phyloP scores from a whole-genome alignment of 2,888 invertebrate genomes.

The Lithophane semibrunnea region DNA sequence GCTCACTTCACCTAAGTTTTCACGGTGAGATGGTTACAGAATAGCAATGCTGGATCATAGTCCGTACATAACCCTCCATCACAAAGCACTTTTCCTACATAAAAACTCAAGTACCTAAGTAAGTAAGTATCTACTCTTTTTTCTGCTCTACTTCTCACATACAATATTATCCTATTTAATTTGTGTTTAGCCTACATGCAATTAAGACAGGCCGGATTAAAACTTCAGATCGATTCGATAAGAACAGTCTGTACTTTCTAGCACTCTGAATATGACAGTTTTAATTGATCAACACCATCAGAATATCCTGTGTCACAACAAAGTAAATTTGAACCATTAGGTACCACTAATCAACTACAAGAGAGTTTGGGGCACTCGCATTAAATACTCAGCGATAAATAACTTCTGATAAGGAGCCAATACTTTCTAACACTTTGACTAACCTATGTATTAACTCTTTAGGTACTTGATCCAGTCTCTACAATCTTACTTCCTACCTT shows the following conservation, averaged over 20 bases:
- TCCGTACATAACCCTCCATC: not conserved
- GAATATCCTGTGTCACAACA: not conserved
- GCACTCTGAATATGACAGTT: constrained; percentile 12
- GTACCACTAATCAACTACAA: not conserved
- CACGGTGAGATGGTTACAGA: too few relatives aligned
- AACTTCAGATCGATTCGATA: constrained; percentile 7
- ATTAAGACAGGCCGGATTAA: constrained; percentile 18
- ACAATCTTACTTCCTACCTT: constrained; percentile 67
- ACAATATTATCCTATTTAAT: not conserved
- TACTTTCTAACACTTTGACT: constrained; percentile 42
- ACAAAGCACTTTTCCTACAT: not conserved
- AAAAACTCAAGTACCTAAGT: not conserved
- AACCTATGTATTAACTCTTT: not conserved
- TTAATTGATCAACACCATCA: constrained; percentile 6
- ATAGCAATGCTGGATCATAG: not conserved
- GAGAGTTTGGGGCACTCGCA: too few relatives aligned
- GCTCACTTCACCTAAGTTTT: too few relatives aligned
- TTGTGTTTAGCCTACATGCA: not conserved
- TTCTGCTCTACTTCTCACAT: constrained; percentile 12
- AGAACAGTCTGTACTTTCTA: constrained; percentile 18
- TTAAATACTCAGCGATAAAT: not conserved
- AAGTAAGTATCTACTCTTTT: not conserved
- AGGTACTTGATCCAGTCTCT: constrained; percentile 30
- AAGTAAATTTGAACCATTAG: not conserved
- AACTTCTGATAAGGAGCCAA: constrained; percentile 10